Percentiles rank a stretch among this genome's conserved stretches.
phyloP scores from a whole-genome alignment of 2,113 vertebrate species.

The Dendropsophus ebraccatus region DNA sequence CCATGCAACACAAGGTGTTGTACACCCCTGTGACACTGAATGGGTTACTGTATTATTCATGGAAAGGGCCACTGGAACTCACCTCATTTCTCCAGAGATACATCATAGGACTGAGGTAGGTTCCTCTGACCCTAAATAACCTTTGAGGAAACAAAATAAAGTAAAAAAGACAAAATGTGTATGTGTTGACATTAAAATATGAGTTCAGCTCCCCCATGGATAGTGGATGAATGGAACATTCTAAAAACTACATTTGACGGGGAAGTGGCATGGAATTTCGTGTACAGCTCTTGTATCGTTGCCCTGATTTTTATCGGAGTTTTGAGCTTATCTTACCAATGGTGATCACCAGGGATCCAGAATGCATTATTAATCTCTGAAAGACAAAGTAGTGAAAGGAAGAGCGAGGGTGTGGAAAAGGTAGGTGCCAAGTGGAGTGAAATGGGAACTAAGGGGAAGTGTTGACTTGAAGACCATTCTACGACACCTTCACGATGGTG shows the following conservation, averaged over 20 bases:
- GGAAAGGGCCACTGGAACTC: slow-evolving; percentile 46
- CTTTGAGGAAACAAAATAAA: slow-evolving; percentile 46
- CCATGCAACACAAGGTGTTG: slow-evolving; percentile 56
- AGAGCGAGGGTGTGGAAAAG: slow-evolving; percentile 14
- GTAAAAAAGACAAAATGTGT: slow-evolving; percentile 57
- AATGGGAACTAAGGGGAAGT: slow-evolving; percentile 50
- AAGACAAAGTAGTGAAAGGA: slow-evolving; percentile 46
- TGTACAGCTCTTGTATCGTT: slow-evolving; percentile 28
- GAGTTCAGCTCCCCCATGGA: slow-evolving; percentile 52
- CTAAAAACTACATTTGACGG: slow-evolving; percentile 42
- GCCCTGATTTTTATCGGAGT: neutral
- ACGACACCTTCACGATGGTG: slow-evolving; percentile 11
- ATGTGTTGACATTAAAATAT: slow-evolving; percentile 56
- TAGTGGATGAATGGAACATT: slow-evolving; percentile 54
- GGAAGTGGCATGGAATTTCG: slow-evolving; percentile 20
- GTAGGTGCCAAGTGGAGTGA: slow-evolving; percentile 44
- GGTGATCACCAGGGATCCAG: slow-evolving; percentile 19
- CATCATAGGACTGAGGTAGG: slow-evolving; percentile 43
- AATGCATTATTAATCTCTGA: slow-evolving; percentile 45
- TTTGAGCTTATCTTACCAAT: slow-evolving; percentile 41
- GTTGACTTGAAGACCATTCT: slow-evolving; percentile 13
- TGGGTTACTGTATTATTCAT: slow-evolving; percentile 47
- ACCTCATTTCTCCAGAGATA: slow-evolving; percentile 50
- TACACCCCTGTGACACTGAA: slow-evolving; percentile 50
- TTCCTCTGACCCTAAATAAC: slow-evolving; percentile 53